Evolutionary conservation across 1,140 invertebrate species (phyloP).

Genomic region (Spodoptera frugiperda): DNA sequence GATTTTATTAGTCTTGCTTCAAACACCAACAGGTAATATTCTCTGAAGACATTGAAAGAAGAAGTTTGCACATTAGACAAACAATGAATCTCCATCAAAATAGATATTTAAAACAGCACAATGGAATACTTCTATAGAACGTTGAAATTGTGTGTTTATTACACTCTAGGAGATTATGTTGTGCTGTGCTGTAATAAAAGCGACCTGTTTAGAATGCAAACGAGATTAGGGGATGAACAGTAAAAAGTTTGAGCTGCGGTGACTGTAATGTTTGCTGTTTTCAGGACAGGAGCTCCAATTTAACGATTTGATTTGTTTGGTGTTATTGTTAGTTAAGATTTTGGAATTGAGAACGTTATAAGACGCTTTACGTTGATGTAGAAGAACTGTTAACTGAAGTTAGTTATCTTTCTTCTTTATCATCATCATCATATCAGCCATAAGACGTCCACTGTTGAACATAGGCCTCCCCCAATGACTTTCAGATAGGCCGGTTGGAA

Average conservation of each 20-base stretch:
- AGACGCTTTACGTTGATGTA: too few species aligned
- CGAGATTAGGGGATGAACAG: constrained; percentile 30
- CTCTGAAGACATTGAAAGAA: too few species aligned
- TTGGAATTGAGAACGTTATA: not conserved
- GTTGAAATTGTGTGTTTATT: constrained; percentile 30
- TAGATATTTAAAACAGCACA: not conserved
- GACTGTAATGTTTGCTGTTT: constrained; percentile 13
- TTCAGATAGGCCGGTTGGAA: too few species aligned
- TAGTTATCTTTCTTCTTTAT: too few species aligned
- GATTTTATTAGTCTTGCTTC: too few species aligned
- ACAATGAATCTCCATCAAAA: too few species aligned
- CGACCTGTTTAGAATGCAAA: constrained; percentile 36
- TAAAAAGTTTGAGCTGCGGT: constrained; percentile 31
- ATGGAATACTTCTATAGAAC: constrained; percentile 13
- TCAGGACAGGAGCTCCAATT: not conserved
- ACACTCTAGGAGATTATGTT: constrained; percentile 21
- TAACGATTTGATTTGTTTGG: not conserved
- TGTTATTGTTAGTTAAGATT: not conserved
- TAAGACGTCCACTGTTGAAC: too few species aligned
- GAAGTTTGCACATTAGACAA: too few species aligned
- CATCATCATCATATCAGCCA: too few species aligned
- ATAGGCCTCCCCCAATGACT: too few species aligned
- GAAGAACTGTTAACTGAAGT: too few species aligned
- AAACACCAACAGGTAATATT: too few species aligned
- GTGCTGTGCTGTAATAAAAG: constrained; percentile 23